These are phyloP conservation scores for Philopedon plagiatum DNA, from an alignment of 2,888 invertebrate genomes.

Conservation along the genomic window DNA sequence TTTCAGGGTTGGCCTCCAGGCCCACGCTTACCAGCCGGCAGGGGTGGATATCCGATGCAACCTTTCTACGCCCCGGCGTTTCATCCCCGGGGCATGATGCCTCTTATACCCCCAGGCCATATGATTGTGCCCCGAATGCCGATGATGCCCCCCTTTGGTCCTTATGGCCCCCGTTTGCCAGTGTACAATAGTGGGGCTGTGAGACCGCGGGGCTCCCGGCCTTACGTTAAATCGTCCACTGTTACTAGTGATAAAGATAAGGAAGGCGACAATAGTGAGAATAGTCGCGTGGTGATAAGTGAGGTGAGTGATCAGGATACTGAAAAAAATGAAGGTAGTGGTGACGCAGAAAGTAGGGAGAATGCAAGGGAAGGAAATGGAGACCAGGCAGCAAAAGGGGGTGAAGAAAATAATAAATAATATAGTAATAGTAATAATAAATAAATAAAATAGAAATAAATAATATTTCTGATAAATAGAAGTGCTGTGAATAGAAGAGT, in stretches of 20 bases:
- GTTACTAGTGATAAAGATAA: constrained; percentile 22
- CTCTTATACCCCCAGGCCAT: constrained; percentile 33
- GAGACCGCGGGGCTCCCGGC: constrained; percentile 11
- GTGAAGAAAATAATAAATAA: background rate
- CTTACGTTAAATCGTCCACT: constrained; percentile 7
- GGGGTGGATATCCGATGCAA: constrained; percentile 39
- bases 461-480: no score
- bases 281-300: background rate
- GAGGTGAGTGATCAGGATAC: background rate
- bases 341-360: background rate
- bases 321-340: background rate
- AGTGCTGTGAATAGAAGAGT: no score
- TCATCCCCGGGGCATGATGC: constrained; percentile 41
- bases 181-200: constrained; percentile 42
- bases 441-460: no score
- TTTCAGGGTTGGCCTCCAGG: constrained; percentile 38
- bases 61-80: constrained; percentile 43
- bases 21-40: constrained; percentile 35
- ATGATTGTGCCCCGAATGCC: constrained; percentile 47
- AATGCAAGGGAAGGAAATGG: background rate
- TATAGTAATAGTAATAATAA: no score
- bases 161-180: constrained; percentile 37
- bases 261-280: background rate
- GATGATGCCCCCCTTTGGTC: constrained; percentile 25
- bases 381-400: background rate